Evolutionary conservation across 2,888 invertebrate genomes (phyloP), one percentile per base, ranked within the genome.

Genomic region (Marasmarcha lunaedactyla): DNA sequence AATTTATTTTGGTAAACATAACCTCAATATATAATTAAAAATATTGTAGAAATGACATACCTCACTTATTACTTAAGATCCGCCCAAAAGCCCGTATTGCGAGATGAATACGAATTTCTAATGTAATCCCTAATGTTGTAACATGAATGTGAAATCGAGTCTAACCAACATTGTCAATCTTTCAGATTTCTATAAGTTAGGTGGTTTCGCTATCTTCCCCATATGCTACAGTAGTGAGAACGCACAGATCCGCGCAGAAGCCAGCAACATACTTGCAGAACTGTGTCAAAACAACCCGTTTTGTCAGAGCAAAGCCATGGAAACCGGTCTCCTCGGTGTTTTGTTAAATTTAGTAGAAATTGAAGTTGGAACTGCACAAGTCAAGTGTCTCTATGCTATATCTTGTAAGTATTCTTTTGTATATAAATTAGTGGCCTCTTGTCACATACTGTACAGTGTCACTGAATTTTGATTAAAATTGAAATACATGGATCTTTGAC

Each of bases 221-320:
- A 76, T 88, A 0, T 90, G 92, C 56, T 72, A 93, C 15, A 84
- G 87, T 45, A 88, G 88, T 15, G 69, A 79, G 3, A 87, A 90
- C 49, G 65, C 83, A 0, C 77, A 85, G 12, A 76, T 96, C 0
- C 83, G 91, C 26, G 84, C 87, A 43, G 71, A 79, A 30, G 86
- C 90, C 1, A 89, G 91, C 9, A 85, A 88, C 15, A 70, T 95
- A 10, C 74, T 96, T 1, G 95, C 91, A 0, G 91, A 90, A 53
- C 65, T 94, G 42, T 89, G 91, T 26, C 96, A 97, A 71, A 95
- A 96, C 71, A 95, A 96, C 72, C 88, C 90, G 0, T 90, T 86
- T 59, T 93, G 93, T 52, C 96, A 97, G 65, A 70, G 86, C 15
- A 79, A 85, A 33, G 87, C 90, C n/a, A 50, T 92, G 3, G 88